phyloP scores from a whole-genome alignment of 2,113 vertebrate genomes.

The Cygnus buccinator region DNA sequence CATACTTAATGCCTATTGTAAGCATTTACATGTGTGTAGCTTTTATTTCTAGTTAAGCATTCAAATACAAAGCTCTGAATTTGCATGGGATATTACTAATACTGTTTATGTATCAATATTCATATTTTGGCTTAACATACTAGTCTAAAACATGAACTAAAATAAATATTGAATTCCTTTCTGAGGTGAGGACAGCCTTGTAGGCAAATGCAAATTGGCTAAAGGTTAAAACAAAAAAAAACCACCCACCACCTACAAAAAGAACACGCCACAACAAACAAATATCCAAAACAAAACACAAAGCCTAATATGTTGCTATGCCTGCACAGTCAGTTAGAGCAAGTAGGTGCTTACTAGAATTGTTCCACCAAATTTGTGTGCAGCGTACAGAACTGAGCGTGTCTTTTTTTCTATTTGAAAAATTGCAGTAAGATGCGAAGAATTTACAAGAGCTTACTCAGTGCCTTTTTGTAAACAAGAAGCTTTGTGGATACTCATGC shows the following conservation, averaged over 20 bases:
- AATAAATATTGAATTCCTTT: background rate
- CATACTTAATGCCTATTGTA: background rate
- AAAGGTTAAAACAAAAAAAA: background rate
- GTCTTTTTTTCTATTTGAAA: background rate
- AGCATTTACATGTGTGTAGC: background rate
- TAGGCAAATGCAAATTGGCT: background rate
- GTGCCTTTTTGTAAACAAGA: background rate
- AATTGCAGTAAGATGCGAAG: too few species aligned
- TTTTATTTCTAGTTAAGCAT: background rate
- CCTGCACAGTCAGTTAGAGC: background rate
- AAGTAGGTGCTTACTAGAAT: background rate
- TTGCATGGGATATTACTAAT: background rate
- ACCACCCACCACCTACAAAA: background rate
- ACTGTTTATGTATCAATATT: background rate
- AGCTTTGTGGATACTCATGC: background rate
- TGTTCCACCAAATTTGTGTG: background rate
- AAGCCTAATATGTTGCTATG: accelerated
- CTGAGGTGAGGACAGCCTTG: background rate
- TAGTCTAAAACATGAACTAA: background rate
- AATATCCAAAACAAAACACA: background rate
- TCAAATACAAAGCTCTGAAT: background rate
- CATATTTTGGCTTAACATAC: background rate
- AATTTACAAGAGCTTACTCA: background rate
- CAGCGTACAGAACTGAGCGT: background rate
- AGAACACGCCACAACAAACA: background rate